phyloP scores from a whole-genome alignment of 2,888 invertebrate species.

The Oithona nana region DNA sequence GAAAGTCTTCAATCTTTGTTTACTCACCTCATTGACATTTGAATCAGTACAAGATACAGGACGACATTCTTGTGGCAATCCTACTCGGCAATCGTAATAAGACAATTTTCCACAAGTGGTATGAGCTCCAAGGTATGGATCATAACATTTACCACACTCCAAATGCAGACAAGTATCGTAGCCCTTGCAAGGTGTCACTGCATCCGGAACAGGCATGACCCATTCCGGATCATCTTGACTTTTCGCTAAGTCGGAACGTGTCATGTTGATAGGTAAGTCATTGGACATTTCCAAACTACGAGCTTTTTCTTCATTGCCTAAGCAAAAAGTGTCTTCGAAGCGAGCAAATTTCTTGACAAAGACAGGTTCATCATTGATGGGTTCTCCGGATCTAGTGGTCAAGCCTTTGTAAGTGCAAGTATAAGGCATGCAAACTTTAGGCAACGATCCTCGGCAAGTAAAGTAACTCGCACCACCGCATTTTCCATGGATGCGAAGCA shows the following conservation, averaged over 20 bases:
- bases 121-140: constrained; percentile 14
- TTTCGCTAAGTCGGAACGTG: no score
- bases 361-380: not conserved
- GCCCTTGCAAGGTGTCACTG: constrained; percentile 6
- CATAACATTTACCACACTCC: constrained; percentile 1
- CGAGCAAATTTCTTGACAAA: constrained; percentile 4
- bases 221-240: constrained; percentile 4
- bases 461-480: constrained; percentile 13
- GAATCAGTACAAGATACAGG: constrained; percentile 6
- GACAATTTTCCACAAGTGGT: constrained; percentile 8
- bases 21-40: constrained; percentile 3
- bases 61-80: constrained; percentile 6
- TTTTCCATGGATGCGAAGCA: constrained; percentile 9
- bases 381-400: not conserved
- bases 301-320: not conserved
- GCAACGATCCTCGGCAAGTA: constrained; percentile 12
- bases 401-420: not conserved
- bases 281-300: not conserved
- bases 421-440: constrained; percentile 3
- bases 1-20: no score
- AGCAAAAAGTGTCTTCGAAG: not conserved
- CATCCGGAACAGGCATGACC: constrained; percentile 6
- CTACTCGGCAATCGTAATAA: constrained; percentile 4
- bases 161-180: constrained; percentile 4
- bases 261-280: not conserved